Percentiles rank a stretch among this genome's conserved stretches.
Evolutionary conservation across 2,113 vertebrate species (phyloP).

Genomic region (Pholis gunnellus): DNA sequence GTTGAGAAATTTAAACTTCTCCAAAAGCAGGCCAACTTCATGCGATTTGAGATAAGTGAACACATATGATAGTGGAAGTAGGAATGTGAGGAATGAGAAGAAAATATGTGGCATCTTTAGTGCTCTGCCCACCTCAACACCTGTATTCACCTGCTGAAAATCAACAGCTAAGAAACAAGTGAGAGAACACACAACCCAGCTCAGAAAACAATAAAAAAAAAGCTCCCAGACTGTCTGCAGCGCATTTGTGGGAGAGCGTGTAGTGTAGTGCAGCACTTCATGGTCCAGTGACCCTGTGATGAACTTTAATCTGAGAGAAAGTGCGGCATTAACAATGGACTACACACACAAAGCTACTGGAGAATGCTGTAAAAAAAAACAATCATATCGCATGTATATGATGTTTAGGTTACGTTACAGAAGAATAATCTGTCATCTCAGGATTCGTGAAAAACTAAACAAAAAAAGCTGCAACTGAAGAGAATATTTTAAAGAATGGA

Average conservation of each 20-base stretch:
- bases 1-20: background rate
- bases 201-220: background rate
- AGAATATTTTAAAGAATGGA: background rate
- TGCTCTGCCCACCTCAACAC: background rate
- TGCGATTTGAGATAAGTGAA: background rate
- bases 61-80: rapidly evolving
- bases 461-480: background rate
- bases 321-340: background rate
- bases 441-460: background rate
- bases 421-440: background rate
- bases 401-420: background rate
- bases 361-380: background rate
- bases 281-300: background rate
- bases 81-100: background rate
- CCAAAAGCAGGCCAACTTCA: background rate
- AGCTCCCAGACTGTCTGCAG: too few species aligned
- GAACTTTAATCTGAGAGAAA: slow-evolving; percentile 18
- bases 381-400: background rate
- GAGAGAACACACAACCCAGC: too few species aligned
- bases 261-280: background rate
- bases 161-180: background rate
- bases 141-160: background rate
- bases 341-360: background rate
- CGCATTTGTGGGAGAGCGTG: background rate
- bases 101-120: background rate